Evolutionary conservation across 2,888 invertebrate genomes (phyloP), one percentile per base, ranked within the genome.

Genomic region (Hirudinaria manillensis): DNA sequence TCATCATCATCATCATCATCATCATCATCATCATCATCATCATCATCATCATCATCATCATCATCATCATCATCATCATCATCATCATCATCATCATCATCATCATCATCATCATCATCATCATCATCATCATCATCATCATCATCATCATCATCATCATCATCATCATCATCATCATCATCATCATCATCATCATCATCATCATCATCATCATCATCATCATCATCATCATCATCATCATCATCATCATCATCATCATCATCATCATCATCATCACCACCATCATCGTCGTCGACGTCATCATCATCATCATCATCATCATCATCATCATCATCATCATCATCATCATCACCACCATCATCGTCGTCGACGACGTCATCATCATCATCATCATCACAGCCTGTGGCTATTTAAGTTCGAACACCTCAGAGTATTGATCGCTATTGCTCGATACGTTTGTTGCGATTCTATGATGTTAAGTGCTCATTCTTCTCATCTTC

Each of bases 171-270:
- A 72, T 32, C 56, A 75, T 3, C 75, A 70, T 16, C 55, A 70
- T 70, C 77, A 72, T 65, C 72, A 72, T 56, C n/a, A 29, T 72
- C 73, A 68, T 73, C 73, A 70, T 70, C 73, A 73, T 73, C 73
- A 68, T 70, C 73, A 68, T 70, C 73, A 70, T 73, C 73, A 68
- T 70, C 73, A 70, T 73, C 73, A 72, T 68, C 73, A 72, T 72
- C 73, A 72, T 72, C 73, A 72, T 72, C 73, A 72, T 72, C 73
- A 66, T 72, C 73, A 66, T 72, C 73, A 66, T 72, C 73, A 66
- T 72, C 73, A 66, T 72, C 73, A 72, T 72, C 73, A 72, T 72
- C 73, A 72, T 66, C 73, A 72, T 66, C 71, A 70, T 45, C 71
- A 70, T 70, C 71, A 70, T 70, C 71, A 66, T 72, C 73, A 72